Base-by-base conservation (phyloP, 37 sponge, comb jelly and placozoan genomes). In the Spongilla lacustris region DNA sequence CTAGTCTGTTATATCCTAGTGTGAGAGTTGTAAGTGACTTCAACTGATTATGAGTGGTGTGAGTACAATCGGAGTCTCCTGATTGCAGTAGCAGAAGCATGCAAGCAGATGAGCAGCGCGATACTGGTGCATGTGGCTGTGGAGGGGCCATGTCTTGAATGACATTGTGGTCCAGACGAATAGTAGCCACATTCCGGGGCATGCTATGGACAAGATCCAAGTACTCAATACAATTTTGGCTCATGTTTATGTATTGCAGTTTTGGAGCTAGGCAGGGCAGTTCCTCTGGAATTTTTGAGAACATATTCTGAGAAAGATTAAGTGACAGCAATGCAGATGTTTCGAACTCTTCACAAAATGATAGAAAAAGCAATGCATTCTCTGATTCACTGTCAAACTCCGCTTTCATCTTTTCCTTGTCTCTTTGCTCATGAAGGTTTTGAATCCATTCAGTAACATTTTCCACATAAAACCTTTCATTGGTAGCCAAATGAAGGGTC, bases 211-310 rank as follows among this genome's bases (percentile, higher is more conserved):
- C 74, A 23, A 88, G 58, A 48, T 94, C 85, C 5, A 96, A 70
- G 4, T 50, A 38, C 17, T 80, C 38, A 67, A 96, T 84, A 28
- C 69, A n/a, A 78, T 96, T 96, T 66, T 85, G 70, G 19, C 84
- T 79, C 48, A 96, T 77, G 74, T 89, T 81, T 13, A 96, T 69
- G 4, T 87, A 76, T 8, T 71, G 34, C n/a, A 96, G 82, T 26
- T 96, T 93, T 19, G 96, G 96, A 37, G 87, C 88, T 30, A 96
- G 85, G 68, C 96, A 96, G 37, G 96, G 87, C 12, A 96, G 68
- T 73, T 92, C 88, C 36, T 77, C 77, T 0, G 96, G 96, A n/a
- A 96, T 71, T 38, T 73, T 36, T 0, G 73, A 68, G 24, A 96
- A 80, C 17, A 17, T 11, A 36, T 96, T 96, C 30, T 88, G 67